phyloP scores from a whole-genome alignment of 2,888 invertebrate species.

The Rotaria socialis region DNA sequence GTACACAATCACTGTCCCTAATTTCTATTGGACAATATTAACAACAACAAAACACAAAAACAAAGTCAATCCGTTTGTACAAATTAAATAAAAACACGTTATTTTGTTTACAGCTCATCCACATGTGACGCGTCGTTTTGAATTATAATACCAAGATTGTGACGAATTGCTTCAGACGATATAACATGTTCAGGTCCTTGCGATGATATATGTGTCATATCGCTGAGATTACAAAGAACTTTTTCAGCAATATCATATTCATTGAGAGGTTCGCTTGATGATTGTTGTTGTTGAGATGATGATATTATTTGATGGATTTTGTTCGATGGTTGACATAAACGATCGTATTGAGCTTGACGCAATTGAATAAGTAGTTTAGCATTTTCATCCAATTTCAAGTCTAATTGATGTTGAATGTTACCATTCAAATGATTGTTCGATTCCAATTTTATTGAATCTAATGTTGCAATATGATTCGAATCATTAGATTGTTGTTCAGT shows the following conservation, averaged over 20 bases:
- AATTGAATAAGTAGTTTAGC: neutral
- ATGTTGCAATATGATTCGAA: neutral
- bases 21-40: neutral
- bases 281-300: neutral
- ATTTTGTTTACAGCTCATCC: neutral
- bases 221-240: neutral
- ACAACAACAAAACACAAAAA: neutral
- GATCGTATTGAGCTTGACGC: constrained; percentile 32
- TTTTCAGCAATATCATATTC: constrained; percentile 35
- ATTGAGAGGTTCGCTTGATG: neutral
- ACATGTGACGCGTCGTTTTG: neutral
- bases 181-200: neutral
- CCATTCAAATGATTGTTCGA: neutral
- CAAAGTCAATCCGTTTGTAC: neutral
- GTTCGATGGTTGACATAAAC: neutral
- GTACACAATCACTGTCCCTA: neutral
- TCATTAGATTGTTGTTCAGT: neutral
- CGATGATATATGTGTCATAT: neutral
- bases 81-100: neutral
- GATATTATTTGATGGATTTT: neutral
- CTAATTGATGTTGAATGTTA: neutral
- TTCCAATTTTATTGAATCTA: neutral
- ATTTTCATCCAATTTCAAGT: constrained; percentile 26
- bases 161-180: neutral
- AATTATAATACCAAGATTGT: neutral